Base-by-base conservation (phyloP, 2,888 invertebrate genomes). In the Drosophila nr. medialis region DNA sequence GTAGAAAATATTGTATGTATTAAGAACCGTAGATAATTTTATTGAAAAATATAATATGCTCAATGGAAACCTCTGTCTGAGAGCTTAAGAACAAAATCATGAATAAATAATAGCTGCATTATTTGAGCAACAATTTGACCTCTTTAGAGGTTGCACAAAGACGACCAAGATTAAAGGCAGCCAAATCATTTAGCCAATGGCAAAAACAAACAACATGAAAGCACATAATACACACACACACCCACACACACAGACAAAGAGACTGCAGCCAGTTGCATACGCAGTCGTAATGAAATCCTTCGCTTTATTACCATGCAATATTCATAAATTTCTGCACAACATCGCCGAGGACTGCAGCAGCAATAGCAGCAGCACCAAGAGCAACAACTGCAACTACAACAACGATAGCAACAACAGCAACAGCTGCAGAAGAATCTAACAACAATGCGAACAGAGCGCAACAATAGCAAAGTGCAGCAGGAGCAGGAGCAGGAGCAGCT, bases 281-380 rank as follows among this genome's bases (percentile, higher is more conserved):
- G 68, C 72, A 81, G 70, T 80, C 81, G 81, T 86, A 89, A 84
- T 88, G 84, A 83, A 86, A 87, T 88, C 77, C 90, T 82, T 77
- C 69, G 82, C 82, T 83, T 86, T 89, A 81, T 80, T 82, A 79
- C 75, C 77, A 79, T 86, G 86, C 86, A 86, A 89, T 90, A 86
- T 86, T 90, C 88, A 89, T 89, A 90, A 90, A 89, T 89, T 89
- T 83, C 70, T 83, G 71, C 75, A 77, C 81, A 81, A 82, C 81
- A 81, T 75, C 70, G 68, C 56, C 68, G 81, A 72, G 87, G 71
- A 78, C 67, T 81, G 72, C 77, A 78, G 71, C 81, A 79, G 42
- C 72, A 73, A 36, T 62, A 77, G 59, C 68, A 67, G 38, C 58
- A 42, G 13, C 60, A 63, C 7, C 67, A 63, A n/a, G 61, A 49